Conservation (phyloP, 2,797 vertebrate species). For the Phrynocephalus forsythii region DNA sequence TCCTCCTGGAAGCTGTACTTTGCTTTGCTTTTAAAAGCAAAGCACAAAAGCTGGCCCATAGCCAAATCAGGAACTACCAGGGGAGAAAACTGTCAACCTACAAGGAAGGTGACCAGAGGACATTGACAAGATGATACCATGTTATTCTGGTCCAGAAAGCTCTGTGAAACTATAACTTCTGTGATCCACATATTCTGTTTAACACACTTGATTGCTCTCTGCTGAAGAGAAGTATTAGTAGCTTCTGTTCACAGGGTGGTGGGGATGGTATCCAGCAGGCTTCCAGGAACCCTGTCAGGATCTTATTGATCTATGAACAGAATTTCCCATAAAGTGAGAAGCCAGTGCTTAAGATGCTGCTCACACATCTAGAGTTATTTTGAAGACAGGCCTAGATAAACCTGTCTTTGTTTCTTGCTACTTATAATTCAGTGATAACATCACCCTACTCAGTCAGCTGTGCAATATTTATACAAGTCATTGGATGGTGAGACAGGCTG, state of each 20-base stretch:
- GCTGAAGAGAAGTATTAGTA: slow-evolving; percentile 49
- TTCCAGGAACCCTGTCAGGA: slow-evolving; percentile 47
- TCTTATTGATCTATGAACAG: slow-evolving; percentile 2
- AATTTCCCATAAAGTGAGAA: slow-evolving; percentile 9
- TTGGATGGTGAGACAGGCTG: not conserved
- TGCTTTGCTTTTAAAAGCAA: too few species aligned
- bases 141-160: slow-evolving; percentile 52
- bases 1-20: too few species aligned
- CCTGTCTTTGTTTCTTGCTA: not conserved
- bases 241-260: slow-evolving; percentile 19
- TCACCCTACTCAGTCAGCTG: not conserved
- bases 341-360: slow-evolving; percentile 28
- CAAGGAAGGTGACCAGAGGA: too few species aligned
- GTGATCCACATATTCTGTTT: slow-evolving; percentile 60
- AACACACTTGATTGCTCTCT: slow-evolving; percentile 41
- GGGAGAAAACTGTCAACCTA: too few species aligned
- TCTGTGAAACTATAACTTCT: slow-evolving; percentile 54
- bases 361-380: not conserved
- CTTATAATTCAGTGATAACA: not conserved
- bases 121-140: too few species aligned
- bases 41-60: too few species aligned
- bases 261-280: slow-evolving; percentile 25
- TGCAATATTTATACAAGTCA: not conserved
- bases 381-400: not conserved
- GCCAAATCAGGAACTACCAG: too few species aligned